These are phyloP conservation scores for Conchocele bisecta DNA, from an alignment of 2,888 invertebrate species.

Conservation along the genomic window DNA sequence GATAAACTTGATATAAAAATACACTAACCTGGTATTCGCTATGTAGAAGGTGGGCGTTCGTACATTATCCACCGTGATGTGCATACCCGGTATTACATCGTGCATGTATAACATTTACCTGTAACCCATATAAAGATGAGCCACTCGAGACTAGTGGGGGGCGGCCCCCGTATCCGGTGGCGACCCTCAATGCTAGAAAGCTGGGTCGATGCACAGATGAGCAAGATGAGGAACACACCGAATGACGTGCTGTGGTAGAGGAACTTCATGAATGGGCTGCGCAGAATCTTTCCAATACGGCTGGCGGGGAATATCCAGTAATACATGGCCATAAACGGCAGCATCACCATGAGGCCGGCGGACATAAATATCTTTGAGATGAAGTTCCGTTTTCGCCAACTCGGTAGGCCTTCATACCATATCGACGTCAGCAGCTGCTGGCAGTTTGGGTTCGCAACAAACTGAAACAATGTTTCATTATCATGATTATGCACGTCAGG, in stretches of 20 bases:
- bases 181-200: conserved; percentile 72
- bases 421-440: conserved; percentile 85
- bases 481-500: no score
- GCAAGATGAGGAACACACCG: conserved; percentile 84
- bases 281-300: conserved; percentile 84
- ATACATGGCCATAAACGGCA: conserved; percentile 84
- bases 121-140: conserved; percentile 85
- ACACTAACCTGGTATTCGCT: no score
- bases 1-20: no score
- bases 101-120: conserved; percentile 83
- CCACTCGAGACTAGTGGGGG: conserved; percentile 84
- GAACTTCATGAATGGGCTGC: conserved; percentile 86
- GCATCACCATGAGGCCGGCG: conserved; percentile 82
- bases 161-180: conserved; percentile 82
- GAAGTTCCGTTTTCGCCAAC: conserved; percentile 83
- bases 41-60: no score
- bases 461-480: no score
- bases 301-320: conserved; percentile 84
- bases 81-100: not conserved
- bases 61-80: not conserved
- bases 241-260: conserved; percentile 85
- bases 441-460: conserved; percentile 85
- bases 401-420: conserved; percentile 85
- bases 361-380: conserved; percentile 83
- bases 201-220: conserved; percentile 84